phyloP scores from a whole-genome alignment of 2,113 vertebrate genomes.

The Laterallus jamaicensis region DNA sequence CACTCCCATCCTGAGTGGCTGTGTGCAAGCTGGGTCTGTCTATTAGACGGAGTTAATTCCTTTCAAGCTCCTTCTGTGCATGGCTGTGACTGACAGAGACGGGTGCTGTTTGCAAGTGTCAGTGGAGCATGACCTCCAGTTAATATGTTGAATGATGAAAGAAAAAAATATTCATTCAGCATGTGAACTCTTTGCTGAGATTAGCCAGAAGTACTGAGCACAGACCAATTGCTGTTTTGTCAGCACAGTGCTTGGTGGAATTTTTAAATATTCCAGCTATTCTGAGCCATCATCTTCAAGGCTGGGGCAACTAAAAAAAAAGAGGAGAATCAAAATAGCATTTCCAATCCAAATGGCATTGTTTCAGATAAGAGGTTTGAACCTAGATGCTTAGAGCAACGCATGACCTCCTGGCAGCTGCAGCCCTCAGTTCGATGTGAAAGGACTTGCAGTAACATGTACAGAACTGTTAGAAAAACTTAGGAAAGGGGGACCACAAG shows the following conservation, averaged over 20 bases:
- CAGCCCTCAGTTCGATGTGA: not conserved
- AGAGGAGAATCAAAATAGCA: constrained; percentile 24
- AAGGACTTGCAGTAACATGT: not conserved
- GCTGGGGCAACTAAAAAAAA: constrained; percentile 14
- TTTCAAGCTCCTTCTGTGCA: constrained; percentile 13
- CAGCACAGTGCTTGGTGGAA: not conserved
- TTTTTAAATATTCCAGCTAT: constrained; percentile 59
- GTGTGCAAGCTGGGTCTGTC: not conserved
- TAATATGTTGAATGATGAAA: constrained; percentile 59
- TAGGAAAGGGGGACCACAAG: not conserved
- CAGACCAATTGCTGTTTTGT: constrained; percentile 43
- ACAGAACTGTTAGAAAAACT: not conserved
- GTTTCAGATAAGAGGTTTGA: constrained; percentile 4
- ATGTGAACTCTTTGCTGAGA: constrained; percentile 42
- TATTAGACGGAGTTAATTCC: constrained; percentile 25
- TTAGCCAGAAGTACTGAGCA: constrained; percentile 42
- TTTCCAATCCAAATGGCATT: constrained; percentile 20
- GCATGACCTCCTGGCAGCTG: not conserved
- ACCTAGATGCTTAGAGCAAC: constrained; percentile 1
- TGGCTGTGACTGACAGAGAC: constrained; percentile 53
- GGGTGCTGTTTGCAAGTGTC: constrained; percentile 61
- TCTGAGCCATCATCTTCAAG: constrained; percentile 17
- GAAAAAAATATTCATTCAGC: constrained; percentile 61
- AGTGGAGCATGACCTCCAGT: constrained; percentile 60
- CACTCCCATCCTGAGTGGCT: not conserved